A percentile compares a stretch with the other conserved stretches of the same genome.
phyloP scores from a whole-genome alignment of 2,113 vertebrate genomes.

The Colossoma macropomum region DNA sequence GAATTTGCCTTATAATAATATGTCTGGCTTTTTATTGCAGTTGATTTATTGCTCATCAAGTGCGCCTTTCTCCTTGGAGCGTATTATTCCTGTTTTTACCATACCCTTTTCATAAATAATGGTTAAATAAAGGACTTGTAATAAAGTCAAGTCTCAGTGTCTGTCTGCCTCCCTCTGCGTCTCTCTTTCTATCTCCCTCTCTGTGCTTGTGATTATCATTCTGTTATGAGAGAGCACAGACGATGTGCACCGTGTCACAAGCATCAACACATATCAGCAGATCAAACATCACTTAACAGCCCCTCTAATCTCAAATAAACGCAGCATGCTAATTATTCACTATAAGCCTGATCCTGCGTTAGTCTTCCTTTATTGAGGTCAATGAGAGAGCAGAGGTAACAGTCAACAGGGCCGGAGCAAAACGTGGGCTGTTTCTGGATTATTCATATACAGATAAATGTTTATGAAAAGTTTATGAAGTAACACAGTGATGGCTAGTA shows the following conservation, averaged over 20 bases:
- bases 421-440: not conserved
- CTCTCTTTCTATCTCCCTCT: not conserved
- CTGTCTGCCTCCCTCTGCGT: not conserved
- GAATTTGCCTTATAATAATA: not conserved
- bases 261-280: not conserved
- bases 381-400: not conserved
- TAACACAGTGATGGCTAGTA: too few relatives aligned
- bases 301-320: not conserved
- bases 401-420: not conserved
- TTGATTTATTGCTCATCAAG: not conserved
- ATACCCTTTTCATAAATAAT: not conserved
- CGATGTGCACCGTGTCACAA: not conserved
- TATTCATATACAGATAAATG: not conserved
- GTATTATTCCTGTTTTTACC: not conserved
- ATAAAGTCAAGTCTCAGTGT: slow-evolving; percentile 13
- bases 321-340: not conserved
- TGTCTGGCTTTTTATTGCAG: not conserved
- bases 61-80: not conserved
- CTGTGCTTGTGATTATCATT: slow-evolving; percentile 1
- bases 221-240: not conserved
- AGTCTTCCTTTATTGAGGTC: not conserved
- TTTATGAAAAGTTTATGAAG: too few relatives aligned
- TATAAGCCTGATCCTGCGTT: not conserved
- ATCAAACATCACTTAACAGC: not conserved
- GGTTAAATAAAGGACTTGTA: not conserved